phyloP scores from a whole-genome alignment of 2,888 invertebrate species.

The Diloba caeruleocephala region DNA sequence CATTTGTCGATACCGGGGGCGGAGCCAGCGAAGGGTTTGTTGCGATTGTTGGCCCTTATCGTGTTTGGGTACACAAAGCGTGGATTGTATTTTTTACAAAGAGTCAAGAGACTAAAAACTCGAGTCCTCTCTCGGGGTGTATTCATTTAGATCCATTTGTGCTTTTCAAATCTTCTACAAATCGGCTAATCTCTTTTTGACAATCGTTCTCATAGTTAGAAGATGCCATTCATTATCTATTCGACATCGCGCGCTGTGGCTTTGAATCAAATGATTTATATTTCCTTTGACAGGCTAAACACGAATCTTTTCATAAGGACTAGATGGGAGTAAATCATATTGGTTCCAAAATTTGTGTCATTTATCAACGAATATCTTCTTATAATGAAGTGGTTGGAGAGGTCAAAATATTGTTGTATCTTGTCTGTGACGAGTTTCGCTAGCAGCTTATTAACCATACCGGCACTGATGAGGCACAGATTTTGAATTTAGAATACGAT shows the following conservation, averaged over 20 bases:
- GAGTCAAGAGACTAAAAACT: slow-evolving; percentile 75
- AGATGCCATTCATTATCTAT: slow-evolving; percentile 73
- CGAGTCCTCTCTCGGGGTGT: slow-evolving; percentile 64
- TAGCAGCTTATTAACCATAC: not conserved
- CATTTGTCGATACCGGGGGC: slow-evolving; percentile 65
- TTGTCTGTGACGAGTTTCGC: not conserved
- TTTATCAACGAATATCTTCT: slow-evolving; percentile 19
- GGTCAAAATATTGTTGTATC: not conserved
- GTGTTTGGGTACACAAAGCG: slow-evolving; percentile 69
- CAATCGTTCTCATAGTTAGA: slow-evolving; percentile 68
- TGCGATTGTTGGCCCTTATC: slow-evolving; percentile 76
- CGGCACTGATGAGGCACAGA: slow-evolving; percentile 8
- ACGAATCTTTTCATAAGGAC: slow-evolving; percentile 19
- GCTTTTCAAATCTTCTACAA: slow-evolving; percentile 76
- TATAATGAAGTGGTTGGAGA: slow-evolving; percentile 7
- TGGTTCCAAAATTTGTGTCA: slow-evolving; percentile 1
- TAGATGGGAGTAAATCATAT: slow-evolving; percentile 2
- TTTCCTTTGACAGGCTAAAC: slow-evolving; percentile 52
- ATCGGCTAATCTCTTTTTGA: slow-evolving; percentile 79
- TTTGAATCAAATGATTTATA: slow-evolving; percentile 78
- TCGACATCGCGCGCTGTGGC: slow-evolving; percentile 71
- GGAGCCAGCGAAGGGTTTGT: slow-evolving; percentile 71
- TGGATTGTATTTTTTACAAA: slow-evolving; percentile 73
- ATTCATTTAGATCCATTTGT: slow-evolving; percentile 74
- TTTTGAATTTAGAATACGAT: slow-evolving; percentile 30